phyloP scores from a whole-genome alignment of 2,888 invertebrate genomes.

The Euclidia mi region DNA sequence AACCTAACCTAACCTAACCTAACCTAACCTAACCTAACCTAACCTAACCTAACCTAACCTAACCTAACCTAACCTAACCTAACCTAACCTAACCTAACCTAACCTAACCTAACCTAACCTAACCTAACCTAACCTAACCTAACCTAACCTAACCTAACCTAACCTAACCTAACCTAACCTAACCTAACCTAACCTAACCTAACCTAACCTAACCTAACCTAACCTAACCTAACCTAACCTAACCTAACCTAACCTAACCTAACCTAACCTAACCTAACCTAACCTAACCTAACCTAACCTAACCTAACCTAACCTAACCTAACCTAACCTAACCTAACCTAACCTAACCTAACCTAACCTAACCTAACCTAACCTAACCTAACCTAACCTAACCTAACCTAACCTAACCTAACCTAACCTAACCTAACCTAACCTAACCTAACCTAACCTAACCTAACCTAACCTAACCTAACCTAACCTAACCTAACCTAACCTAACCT shows the following conservation, averaged over 20 bases:
- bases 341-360: constrained; percentile 30
- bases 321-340: constrained; percentile 32
- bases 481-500: constrained; percentile 52
- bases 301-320: constrained; percentile 31
- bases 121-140: constrained; percentile 38
- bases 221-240: constrained; percentile 38
- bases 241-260: constrained; percentile 40
- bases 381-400: constrained; percentile 49
- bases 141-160: constrained; percentile 38
- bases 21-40: constrained; percentile 51
- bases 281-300: constrained; percentile 27
- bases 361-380: constrained; percentile 48
- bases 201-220: constrained; percentile 42
- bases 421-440: constrained; percentile 39
- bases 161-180: constrained; percentile 38
- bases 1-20: constrained; percentile 50
- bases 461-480: constrained; percentile 43
- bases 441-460: constrained; percentile 42
- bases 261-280: constrained; percentile 30
- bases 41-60: constrained; percentile 48
- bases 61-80: constrained; percentile 44
- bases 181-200: constrained; percentile 35
- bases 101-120: constrained; percentile 40
- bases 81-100: constrained; percentile 42
- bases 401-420: constrained; percentile 52